These are phyloP conservation scores for Acromyrmex charruanus DNA, from an alignment of 1,140 invertebrate genomes.

Conservation along the genomic window DNA sequence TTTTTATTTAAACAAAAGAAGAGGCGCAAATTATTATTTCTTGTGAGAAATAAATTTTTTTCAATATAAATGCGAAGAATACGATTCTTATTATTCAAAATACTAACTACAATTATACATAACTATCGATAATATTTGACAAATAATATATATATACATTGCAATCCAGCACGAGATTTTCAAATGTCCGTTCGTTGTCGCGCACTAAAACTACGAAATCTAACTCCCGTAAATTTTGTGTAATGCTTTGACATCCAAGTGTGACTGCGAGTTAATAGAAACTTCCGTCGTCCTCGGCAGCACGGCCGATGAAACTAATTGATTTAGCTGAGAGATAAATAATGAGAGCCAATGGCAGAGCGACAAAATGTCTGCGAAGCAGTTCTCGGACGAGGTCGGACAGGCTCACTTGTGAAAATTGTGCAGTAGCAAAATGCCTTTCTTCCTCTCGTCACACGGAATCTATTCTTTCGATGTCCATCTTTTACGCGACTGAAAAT, in stretches of 20 bases:
- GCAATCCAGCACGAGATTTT: conserved; percentile 45
- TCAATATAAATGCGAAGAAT: background rate
- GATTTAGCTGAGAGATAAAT: conserved; percentile 84
- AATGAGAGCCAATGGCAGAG: conserved; percentile 87
- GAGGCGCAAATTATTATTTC: background rate
- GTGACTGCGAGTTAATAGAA: conserved; percentile 61
- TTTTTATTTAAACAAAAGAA: background rate
- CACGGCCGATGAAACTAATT: conserved; percentile 57
- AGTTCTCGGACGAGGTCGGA: conserved; percentile 71
- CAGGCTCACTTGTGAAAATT: conserved; percentile 75
- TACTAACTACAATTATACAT: background rate
- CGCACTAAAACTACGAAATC: conserved; percentile 3
- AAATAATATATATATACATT: background rate
- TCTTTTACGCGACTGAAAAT: conserved; percentile 17
- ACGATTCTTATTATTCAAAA: background rate
- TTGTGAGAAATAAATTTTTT: background rate
- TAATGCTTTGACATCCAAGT: conserved; percentile 66
- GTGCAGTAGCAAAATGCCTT: conserved; percentile 73
- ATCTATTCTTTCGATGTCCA: conserved; percentile 18
- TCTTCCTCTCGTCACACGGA: conserved; percentile 54
- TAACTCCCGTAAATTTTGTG: conserved; percentile 39
- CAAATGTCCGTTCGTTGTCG: conserved; percentile 44
- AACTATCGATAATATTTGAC: background rate
- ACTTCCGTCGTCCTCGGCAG: conserved; percentile 36
- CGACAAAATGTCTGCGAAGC: conserved; percentile 83